Percentiles rank a stretch among this genome's conserved stretches.
Evolutionary conservation across 1,140 invertebrate species (phyloP).

Genomic region (Anadara kagoshimensis): DNA sequence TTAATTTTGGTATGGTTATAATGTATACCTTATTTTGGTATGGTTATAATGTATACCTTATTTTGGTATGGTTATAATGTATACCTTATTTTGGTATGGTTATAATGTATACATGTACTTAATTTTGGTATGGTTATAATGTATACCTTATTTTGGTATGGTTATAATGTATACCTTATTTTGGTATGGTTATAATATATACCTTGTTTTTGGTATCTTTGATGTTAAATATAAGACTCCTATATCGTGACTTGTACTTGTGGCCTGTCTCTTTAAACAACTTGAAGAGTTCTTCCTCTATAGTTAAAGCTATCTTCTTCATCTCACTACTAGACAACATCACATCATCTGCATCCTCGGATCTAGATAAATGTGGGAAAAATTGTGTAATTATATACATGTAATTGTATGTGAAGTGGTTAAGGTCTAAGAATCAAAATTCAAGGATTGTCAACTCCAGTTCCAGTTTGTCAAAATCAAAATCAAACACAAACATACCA

Average conservation of each 20-base stretch:
- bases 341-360: conserved; percentile 72
- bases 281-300: conserved; percentile 90
- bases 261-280: conserved; percentile 87
- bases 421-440: neutral
- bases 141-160: no score
- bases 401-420: no score
- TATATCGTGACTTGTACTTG: conserved; percentile 94
- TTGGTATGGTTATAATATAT: neutral
- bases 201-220: conserved; percentile 92
- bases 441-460: no score
- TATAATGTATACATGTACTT: neutral
- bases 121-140: no score
- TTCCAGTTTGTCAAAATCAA: no score
- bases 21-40: no score
- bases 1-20: no score
- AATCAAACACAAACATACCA: no score
- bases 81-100: no score
- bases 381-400: neutral
- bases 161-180: no score
- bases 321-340: conserved; percentile 72
- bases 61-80: no score
- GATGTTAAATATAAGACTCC: conserved; percentile 94
- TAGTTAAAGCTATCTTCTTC: conserved; percentile 77
- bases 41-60: no score
- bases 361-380: conserved; percentile 53